Conservation (phyloP, 2,113 vertebrate genomes). For the Thamnaconus septentrionalis region DNA sequence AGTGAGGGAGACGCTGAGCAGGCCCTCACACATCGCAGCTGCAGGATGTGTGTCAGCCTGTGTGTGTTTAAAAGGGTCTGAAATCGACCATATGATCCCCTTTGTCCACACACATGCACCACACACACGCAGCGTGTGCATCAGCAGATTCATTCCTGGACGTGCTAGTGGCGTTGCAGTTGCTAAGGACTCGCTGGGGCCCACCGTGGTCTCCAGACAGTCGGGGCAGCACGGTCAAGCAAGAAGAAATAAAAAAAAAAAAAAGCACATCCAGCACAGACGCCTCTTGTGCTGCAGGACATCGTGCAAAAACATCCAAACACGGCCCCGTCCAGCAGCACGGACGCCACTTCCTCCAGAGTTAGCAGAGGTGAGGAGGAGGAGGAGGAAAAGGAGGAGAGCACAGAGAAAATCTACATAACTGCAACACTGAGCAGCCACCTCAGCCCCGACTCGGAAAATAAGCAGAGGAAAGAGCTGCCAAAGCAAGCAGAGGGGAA, state of each 20-base stretch:
- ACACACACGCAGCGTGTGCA: neutral
- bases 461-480: conserved; percentile 63
- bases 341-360: conserved; percentile 77
- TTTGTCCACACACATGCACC: conserved; percentile 10
- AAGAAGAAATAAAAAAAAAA: no score
- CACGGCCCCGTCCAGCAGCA: conserved; percentile 67
- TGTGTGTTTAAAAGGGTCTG: conserved; percentile 30
- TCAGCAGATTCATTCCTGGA: conserved; percentile 25
- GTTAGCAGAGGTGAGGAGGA: conserved; percentile 58
- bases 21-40: conserved; percentile 64
- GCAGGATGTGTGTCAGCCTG: conserved; percentile 28
- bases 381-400: neutral
- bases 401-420: conserved; percentile 59
- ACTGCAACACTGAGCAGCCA: conserved; percentile 69
- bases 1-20: conserved; percentile 48
- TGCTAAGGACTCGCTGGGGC: conserved; percentile 9
- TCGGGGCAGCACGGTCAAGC: conserved; percentile 15
- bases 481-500: conserved; percentile 74
- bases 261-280: conserved; percentile 50
- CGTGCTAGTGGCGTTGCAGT: conserved; percentile 26
- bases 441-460: conserved; percentile 78
- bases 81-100: conserved; percentile 37
- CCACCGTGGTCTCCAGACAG: conserved; percentile 46
- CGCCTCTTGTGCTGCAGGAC: conserved; percentile 67
- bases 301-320: conserved; percentile 57